Conservation (phyloP, 30 jellyfish, hydroid and myxozoan genomes). For the Nemopilema nomurai region DNA sequence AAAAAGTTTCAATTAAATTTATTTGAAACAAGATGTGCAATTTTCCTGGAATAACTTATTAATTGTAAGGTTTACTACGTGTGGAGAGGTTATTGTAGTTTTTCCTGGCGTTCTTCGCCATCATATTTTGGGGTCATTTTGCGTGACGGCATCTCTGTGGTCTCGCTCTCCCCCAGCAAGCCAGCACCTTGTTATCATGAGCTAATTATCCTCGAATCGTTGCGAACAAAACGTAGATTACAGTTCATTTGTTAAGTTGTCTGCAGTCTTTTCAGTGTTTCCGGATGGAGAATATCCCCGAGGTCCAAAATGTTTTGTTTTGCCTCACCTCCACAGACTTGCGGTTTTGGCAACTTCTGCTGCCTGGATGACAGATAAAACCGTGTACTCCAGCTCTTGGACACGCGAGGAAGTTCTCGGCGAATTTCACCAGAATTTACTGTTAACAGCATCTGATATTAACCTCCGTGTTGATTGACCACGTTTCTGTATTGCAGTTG, state of each 20-base stretch:
- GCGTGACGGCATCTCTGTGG: slow-evolving; percentile 16
- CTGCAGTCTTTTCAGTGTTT: slow-evolving; percentile 50
- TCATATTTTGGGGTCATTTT: background rate
- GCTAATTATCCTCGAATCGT: background rate
- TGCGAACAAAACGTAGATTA: slow-evolving; percentile 46
- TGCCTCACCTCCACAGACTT: slow-evolving; percentile 27
- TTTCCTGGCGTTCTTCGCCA: background rate
- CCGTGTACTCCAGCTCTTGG: background rate
- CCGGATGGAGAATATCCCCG: slow-evolving; percentile 37
- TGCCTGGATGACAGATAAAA: slow-evolving; percentile 8
- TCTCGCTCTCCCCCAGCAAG: background rate
- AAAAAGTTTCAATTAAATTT: too few relatives aligned
- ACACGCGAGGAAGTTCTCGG: background rate
- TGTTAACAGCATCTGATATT: background rate
- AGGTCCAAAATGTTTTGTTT: slow-evolving; percentile 13
- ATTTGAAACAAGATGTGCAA: too few relatives aligned
- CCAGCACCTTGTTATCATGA: background rate
- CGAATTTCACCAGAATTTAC: background rate
- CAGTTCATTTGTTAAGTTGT: slow-evolving; percentile 6
- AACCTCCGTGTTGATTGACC: background rate
- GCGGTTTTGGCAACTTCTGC: slow-evolving; percentile 18
- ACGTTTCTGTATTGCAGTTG: slow-evolving; percentile 13
- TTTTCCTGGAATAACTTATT: too few relatives aligned
- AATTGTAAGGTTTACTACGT: too few relatives aligned
- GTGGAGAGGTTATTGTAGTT: too few relatives aligned